Conservation (phyloP, 92 coral and sea anemone species). For the Nematostella vectensis region DNA sequence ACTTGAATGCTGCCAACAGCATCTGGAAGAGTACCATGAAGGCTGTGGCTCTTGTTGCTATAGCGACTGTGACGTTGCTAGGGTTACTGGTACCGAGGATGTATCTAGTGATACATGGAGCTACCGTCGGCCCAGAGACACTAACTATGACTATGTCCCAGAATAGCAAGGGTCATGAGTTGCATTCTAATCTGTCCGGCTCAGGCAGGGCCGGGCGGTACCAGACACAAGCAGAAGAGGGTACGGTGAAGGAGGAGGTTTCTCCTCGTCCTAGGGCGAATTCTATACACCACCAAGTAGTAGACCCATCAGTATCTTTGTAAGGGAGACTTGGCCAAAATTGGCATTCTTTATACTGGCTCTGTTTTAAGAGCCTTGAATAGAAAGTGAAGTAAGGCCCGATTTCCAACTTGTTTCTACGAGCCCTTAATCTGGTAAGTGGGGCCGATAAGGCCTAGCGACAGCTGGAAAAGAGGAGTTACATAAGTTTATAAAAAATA, state of each 20-base stretch:
- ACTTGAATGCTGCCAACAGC: constrained; percentile 43
- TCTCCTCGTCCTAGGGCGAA: neutral
- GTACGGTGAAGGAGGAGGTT: neutral
- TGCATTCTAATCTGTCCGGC: neutral
- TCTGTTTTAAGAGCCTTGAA: too few relatives aligned
- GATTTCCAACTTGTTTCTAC: too few relatives aligned
- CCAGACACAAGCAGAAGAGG: neutral
- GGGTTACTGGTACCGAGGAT: constrained; percentile 66
- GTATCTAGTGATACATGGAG: constrained; percentile 37
- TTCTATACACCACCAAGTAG: neutral
- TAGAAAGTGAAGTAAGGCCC: too few relatives aligned
- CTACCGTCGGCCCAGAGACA: constrained; percentile 36
- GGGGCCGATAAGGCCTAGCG: too few relatives aligned
- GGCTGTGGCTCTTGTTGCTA: constrained; percentile 34
- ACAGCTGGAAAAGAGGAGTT: too few relatives aligned
- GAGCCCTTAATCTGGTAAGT: too few relatives aligned
- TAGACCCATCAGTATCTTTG: too few relatives aligned
- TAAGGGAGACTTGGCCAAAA: too few relatives aligned
- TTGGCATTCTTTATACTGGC: too few relatives aligned
- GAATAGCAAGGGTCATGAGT: constrained; percentile 4
- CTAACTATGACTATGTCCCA: constrained; percentile 24
- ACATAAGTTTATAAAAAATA: too few relatives aligned
- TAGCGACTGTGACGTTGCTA: constrained; percentile 55
- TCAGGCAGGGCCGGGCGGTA: constrained; percentile 2
- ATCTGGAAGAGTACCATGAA: constrained; percentile 34